These are phyloP conservation scores for Stegophylla sp. DNA, from an alignment of 2,888 invertebrate species.

Conservation along the genomic window DNA sequence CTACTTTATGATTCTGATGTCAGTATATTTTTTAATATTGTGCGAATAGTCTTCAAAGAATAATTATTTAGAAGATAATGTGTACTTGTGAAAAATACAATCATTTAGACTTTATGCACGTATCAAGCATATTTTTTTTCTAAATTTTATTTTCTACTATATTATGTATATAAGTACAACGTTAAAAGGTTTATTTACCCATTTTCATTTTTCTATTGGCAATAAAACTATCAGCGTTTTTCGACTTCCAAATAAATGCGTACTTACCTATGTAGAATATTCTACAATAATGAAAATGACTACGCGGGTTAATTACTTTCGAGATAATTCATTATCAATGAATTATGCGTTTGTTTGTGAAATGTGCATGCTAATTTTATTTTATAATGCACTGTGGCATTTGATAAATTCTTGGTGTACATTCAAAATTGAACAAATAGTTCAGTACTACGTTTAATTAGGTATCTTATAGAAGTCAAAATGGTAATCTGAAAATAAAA, in stretches of 20 bases:
- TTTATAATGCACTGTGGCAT: constrained; percentile 14
- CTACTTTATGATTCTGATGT: too few relatives aligned
- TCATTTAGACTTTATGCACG: background rate
- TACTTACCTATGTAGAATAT: background rate
- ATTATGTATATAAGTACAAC: background rate
- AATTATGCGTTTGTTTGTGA: background rate
- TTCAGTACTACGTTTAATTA: too few relatives aligned
- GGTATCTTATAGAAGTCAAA: too few relatives aligned
- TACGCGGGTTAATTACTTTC: background rate
- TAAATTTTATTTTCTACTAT: background rate
- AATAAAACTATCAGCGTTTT: constrained; percentile 2
- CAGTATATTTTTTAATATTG: constrained; percentile 18
- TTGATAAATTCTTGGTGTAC: constrained; percentile 1
- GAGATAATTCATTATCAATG: background rate
- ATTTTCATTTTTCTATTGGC: background rate
- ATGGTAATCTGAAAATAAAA: too few relatives aligned
- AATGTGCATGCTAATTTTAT: background rate
- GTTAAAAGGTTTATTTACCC: background rate
- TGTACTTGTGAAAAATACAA: background rate
- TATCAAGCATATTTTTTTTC: background rate
- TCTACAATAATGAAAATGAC: constrained; percentile 6
- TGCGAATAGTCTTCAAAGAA: background rate
- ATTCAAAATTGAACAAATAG: too few relatives aligned
- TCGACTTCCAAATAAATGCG: constrained; percentile 19
- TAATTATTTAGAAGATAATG: constrained; percentile 6